These are phyloP conservation scores for Neodon shergylaensis DNA, from an alignment of 2,113 vertebrate species.

Conservation along the genomic window DNA sequence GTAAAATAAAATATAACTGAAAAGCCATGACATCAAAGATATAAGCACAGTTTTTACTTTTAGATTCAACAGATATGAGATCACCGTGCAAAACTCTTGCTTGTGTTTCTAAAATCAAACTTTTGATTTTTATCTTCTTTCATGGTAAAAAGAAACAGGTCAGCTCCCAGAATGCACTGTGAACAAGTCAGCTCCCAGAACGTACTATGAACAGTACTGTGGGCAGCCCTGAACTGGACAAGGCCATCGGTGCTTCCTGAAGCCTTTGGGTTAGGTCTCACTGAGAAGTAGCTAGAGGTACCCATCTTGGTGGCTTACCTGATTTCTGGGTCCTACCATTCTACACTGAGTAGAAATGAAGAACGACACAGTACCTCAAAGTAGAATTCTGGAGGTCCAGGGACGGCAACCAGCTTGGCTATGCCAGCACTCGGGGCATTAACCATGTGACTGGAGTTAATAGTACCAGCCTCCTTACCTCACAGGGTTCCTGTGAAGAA, in stretches of 20 bases:
- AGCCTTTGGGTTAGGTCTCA: not conserved
- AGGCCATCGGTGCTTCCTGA: not conserved
- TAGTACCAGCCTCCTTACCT: not conserved
- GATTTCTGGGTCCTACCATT: not conserved
- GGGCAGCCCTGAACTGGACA: no score
- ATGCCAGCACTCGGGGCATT: not conserved
- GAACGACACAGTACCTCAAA: not conserved
- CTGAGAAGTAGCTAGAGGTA: not conserved
- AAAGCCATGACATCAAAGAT: not conserved
- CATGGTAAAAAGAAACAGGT: not conserved
- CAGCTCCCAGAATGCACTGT: not conserved
- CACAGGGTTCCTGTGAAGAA: not conserved
- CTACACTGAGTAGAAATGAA: not conserved
- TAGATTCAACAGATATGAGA: not conserved
- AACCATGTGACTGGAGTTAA: not conserved
- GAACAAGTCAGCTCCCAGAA: not conserved
- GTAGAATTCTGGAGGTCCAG: not conserved
- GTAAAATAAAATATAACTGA: not conserved
- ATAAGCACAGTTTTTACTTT: not conserved
- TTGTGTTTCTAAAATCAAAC: not conserved
- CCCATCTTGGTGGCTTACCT: not conserved
- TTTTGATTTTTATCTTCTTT: constrained; percentile 11
- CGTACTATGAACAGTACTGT: not conserved
- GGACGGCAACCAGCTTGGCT: not conserved
- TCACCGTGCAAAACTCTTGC: not conserved